Evolutionary conservation across 2,113 vertebrate species (phyloP).

Genomic region (Campylomormyrus numenius): DNA sequence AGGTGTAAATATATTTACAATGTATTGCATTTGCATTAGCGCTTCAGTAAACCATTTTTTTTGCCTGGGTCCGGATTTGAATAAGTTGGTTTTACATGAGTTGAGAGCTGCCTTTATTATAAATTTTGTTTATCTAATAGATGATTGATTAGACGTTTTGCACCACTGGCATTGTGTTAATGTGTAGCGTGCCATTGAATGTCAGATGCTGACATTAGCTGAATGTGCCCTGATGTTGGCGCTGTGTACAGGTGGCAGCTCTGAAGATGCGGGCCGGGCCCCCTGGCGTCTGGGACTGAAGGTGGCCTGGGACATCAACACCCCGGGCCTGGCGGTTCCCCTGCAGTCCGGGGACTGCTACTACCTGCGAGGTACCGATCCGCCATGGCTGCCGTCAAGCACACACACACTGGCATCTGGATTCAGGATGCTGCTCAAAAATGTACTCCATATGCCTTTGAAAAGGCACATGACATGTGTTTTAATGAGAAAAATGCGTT

Average conservation of each 20-base stretch:
- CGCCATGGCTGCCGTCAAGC: not conserved
- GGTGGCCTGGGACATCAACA: conserved; percentile 94
- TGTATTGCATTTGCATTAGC: not conserved
- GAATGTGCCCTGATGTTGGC: not conserved
- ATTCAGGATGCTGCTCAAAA: not conserved
- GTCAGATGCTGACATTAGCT: not conserved
- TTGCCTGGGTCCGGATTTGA: not conserved
- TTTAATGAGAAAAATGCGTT: not conserved
- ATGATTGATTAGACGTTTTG: not conserved
- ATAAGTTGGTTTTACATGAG: not conserved
- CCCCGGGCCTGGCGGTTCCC: conserved; percentile 85
- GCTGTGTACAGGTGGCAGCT: conserved; percentile 41
- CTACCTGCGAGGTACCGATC: conserved; percentile 48
- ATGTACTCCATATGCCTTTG: not conserved
- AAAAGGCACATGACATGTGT: not conserved
- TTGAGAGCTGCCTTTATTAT: not conserved
- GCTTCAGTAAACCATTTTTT: not conserved
- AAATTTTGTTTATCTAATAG: not conserved
- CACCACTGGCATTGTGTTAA: not conserved
- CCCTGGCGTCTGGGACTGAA: conserved; percentile 87
- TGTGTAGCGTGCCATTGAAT: not conserved
- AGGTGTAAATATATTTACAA: not conserved
- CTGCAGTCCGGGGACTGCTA: conserved; percentile 74
- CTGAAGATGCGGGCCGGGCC: conserved; percentile 60
- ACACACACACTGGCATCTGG: not conserved